A percentile compares a stretch with the other conserved stretches of the same genome.
Conservation (phyloP, 2,113 vertebrate species). For the Pygoscelis antarcticus region DNA sequence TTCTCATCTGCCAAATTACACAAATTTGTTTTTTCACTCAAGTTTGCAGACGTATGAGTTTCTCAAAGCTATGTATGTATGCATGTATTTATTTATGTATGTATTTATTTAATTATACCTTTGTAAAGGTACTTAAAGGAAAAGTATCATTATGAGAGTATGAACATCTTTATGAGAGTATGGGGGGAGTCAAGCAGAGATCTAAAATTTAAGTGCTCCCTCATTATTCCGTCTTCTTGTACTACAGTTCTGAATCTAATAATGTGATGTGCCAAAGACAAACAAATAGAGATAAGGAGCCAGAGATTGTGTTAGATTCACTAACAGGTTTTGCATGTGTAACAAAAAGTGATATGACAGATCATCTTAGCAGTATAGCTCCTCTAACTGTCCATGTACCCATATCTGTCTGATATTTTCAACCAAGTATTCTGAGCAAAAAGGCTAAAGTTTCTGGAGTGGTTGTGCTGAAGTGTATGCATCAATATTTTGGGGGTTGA, state of each 20-base stretch:
- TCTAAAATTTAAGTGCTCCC: not conserved
- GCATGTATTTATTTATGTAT: not conserved
- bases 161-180: not conserved
- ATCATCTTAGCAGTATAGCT: not conserved
- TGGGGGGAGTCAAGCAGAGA: not conserved
- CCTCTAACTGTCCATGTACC: not conserved
- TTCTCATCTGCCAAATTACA: not conserved
- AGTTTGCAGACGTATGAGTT: not conserved
- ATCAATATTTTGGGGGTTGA: not conserved
- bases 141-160: not conserved
- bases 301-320: not conserved
- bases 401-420: not conserved
- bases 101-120: not conserved
- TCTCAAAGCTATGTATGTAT: not conserved
- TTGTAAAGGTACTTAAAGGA: not conserved
- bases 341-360: not conserved
- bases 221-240: not conserved
- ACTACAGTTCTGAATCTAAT: not conserved
- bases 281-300: not conserved
- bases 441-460: not conserved
- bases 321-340: not conserved
- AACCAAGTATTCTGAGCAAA: not conserved
- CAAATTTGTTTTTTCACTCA: not conserved
- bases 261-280: not conserved
- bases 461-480: not conserved